phyloP scores from a whole-genome alignment of 2,888 invertebrate species.

The Sylvicola cinctus region DNA sequence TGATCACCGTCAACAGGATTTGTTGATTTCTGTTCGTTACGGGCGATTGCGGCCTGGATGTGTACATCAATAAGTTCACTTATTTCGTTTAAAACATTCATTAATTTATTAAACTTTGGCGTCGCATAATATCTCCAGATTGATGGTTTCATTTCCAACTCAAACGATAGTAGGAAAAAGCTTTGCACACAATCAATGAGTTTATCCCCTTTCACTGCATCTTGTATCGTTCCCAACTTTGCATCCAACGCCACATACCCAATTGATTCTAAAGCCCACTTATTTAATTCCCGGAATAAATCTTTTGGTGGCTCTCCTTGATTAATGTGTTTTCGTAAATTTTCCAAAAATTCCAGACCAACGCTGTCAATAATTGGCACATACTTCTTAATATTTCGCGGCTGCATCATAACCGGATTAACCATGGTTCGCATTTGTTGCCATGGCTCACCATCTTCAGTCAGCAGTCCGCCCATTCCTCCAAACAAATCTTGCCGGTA shows the following conservation, averaged over 20 bases:
- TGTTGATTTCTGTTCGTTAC: too few relatives aligned
- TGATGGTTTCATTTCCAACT: neutral
- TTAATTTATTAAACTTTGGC: slow-evolving; percentile 15
- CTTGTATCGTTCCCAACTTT: slow-evolving; percentile 15
- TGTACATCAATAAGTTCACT: slow-evolving; percentile 13
- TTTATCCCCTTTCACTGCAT: slow-evolving; percentile 7
- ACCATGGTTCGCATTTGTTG: slow-evolving; percentile 40
- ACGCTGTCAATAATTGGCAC: slow-evolving; percentile 29
- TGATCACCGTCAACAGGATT: slow-evolving; percentile 6
- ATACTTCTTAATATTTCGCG: slow-evolving; percentile 33
- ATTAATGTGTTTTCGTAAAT: slow-evolving; percentile 10
- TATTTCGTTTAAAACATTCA: slow-evolving; percentile 20
- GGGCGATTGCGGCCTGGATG: neutral
- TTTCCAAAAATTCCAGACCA: slow-evolving; percentile 21
- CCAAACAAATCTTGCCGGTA: slow-evolving; percentile 8
- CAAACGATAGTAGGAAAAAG: neutral
- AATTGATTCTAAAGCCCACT: slow-evolving; percentile 35
- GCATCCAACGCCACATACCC: slow-evolving; percentile 24
- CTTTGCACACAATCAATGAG: neutral
- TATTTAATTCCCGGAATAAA: slow-evolving; percentile 28
- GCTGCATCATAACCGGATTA: slow-evolving; percentile 43
- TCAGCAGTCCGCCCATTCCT: slow-evolving; percentile 10
- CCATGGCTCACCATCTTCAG: slow-evolving; percentile 40
- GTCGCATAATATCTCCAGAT: slow-evolving; percentile 14
- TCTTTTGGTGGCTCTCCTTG: slow-evolving; percentile 22